Conservation (phyloP, 1,140 invertebrate species). For the Philotrypesis tridentata region DNA sequence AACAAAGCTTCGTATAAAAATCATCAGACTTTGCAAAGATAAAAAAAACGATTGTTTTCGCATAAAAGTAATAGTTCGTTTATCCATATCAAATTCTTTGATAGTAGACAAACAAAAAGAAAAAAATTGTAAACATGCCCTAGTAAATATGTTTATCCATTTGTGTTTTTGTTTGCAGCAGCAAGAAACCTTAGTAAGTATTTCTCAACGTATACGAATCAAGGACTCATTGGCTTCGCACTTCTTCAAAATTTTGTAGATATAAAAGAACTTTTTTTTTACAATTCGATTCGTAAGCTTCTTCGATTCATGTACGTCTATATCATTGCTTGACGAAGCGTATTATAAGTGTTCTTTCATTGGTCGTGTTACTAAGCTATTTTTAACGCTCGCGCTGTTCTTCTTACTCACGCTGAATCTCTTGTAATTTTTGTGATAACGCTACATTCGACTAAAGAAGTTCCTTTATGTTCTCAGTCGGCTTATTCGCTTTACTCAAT, state of each 20-base stretch:
- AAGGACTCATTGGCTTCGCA: constrained; percentile 30
- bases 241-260: constrained; percentile 21
- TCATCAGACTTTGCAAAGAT: background rate
- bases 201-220: constrained; percentile 52
- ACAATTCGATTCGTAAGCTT: constrained; percentile 8
- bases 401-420: background rate
- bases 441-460: background rate
- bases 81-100: background rate
- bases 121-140: background rate
- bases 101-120: background rate
- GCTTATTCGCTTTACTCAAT: background rate
- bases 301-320: constrained; percentile 27
- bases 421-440: background rate
- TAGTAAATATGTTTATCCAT: constrained; percentile 51
- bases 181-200: constrained; percentile 84
- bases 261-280: constrained; percentile 7
- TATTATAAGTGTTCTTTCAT: background rate
- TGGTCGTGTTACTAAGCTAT: background rate
- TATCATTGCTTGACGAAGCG: background rate
- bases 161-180: constrained; percentile 79
- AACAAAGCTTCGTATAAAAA: constrained; percentile 1
- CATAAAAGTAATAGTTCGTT: background rate
- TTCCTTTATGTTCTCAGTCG: background rate
- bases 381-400: background rate
- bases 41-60: background rate